phyloP scores from a whole-genome alignment of 2,797 vertebrate species.

The Hyperoplus immaculatus region DNA sequence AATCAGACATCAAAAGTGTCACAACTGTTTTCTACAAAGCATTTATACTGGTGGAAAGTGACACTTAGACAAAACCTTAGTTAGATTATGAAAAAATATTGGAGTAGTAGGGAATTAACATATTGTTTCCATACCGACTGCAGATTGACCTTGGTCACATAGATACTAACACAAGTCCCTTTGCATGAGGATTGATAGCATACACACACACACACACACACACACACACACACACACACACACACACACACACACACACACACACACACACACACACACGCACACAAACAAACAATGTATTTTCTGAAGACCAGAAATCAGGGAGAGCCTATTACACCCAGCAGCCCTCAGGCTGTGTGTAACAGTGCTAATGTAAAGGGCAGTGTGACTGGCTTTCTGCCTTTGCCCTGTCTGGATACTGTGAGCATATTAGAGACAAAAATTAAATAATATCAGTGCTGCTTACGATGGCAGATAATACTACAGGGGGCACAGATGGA shows the following conservation, averaged over 20 bases:
- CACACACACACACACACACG: neutral
- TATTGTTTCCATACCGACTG: neutral
- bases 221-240: neutral
- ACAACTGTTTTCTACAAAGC: neutral
- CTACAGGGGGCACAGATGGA: slow-evolving; percentile 53
- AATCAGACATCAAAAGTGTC: neutral
- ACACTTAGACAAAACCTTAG: neutral
- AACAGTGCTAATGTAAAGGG: slow-evolving; percentile 54
- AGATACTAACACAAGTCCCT: slow-evolving; percentile 8
- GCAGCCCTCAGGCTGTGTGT: slow-evolving; percentile 44
- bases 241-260: neutral
- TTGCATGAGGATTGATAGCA: slow-evolving; percentile 32
- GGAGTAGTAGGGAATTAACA: neutral
- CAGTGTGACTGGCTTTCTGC: slow-evolving; percentile 60
- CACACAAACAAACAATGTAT: slow-evolving; percentile 30
- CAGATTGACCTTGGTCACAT: slow-evolving; percentile 10
- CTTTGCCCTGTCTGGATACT: slow-evolving; percentile 55
- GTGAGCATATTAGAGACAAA: slow-evolving; percentile 25
- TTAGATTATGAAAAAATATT: too few species aligned
- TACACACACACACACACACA: neutral
- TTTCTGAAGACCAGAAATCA: slow-evolving; percentile 46
- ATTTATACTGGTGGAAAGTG: neutral
- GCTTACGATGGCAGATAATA: slow-evolving; percentile 40
- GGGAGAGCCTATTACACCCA: slow-evolving; percentile 47
- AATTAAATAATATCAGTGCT: slow-evolving; percentile 32